Conservation (phyloP, 2,797 vertebrate species). For the Chelonia mydas region DNA sequence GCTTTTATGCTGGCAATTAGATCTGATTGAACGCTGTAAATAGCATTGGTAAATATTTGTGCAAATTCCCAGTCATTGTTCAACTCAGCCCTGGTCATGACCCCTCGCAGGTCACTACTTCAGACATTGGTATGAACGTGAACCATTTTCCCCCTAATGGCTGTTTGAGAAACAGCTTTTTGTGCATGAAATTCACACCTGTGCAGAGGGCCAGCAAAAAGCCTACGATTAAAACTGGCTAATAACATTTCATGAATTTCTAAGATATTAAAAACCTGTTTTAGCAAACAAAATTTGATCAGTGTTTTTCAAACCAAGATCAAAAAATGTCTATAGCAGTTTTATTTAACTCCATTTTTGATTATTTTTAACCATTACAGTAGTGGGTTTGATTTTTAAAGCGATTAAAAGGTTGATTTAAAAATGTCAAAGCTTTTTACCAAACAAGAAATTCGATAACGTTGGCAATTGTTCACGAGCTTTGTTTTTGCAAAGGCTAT, state of each 20-base stretch:
- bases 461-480: neutral
- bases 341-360: neutral
- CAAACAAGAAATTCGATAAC: neutral
- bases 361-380: neutral
- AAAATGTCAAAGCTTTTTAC: neutral
- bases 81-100: neutral
- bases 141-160: neutral
- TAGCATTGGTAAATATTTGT: neutral
- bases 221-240: neutral
- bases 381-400: neutral
- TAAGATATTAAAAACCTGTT: neutral
- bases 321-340: neutral
- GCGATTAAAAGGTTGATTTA: neutral
- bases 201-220: neutral
- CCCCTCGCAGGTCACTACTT: neutral
- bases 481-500: neutral
- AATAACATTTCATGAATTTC: neutral
- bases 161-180: neutral
- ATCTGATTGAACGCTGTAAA: neutral
- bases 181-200: neutral
- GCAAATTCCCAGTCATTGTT: neutral
- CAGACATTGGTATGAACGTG: neutral
- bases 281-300: neutral
- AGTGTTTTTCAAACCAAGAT: neutral
- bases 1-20: conserved; percentile 35